Evolutionary conservation across 2,797 vertebrate genomes (phyloP).

Genomic region (Melanotaenia parkinsoni): DNA sequence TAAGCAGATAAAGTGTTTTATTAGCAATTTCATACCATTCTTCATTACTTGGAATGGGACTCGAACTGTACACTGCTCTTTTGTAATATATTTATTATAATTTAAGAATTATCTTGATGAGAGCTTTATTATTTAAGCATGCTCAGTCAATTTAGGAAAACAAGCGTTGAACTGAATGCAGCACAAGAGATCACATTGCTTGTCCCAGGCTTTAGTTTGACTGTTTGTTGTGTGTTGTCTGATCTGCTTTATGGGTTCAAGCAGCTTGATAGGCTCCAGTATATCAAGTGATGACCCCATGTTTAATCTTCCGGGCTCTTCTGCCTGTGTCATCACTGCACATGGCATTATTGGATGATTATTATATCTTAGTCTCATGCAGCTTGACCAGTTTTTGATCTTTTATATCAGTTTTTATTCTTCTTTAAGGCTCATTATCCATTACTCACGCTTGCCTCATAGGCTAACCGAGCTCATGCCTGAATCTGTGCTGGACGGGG

Average conservation of each 20-base stretch:
- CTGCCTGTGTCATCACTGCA: slow-evolving; percentile 6
- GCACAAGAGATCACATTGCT: slow-evolving; percentile 9
- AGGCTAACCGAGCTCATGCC: not conserved
- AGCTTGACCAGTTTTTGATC: not conserved
- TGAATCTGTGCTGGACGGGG: not conserved
- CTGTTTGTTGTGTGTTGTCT: slow-evolving; percentile 31
- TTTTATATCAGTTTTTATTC: not conserved
- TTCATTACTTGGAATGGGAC: not conserved
- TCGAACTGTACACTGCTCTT: not conserved
- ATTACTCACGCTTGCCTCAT: not conserved
- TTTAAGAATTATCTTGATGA: not conserved
- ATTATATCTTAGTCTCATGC: not conserved
- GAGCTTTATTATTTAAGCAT: not conserved
- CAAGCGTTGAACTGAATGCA: slow-evolving; percentile 4
- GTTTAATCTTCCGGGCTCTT: slow-evolving; percentile 1
- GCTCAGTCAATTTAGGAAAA: slow-evolving; percentile 9
- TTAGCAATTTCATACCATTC: not conserved
- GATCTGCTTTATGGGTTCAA: slow-evolving; percentile 29
- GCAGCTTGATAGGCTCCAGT: slow-evolving; percentile 14
- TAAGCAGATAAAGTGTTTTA: slow-evolving; percentile 39
- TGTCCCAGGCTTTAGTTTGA: slow-evolving; percentile 30
- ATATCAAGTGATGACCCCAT: slow-evolving; percentile 17
- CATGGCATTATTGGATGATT: not conserved
- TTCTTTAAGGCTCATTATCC: not conserved
- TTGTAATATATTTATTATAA: not conserved